phyloP scores from a whole-genome alignment of 2,113 vertebrate genomes.

The Numenius arquata region DNA sequence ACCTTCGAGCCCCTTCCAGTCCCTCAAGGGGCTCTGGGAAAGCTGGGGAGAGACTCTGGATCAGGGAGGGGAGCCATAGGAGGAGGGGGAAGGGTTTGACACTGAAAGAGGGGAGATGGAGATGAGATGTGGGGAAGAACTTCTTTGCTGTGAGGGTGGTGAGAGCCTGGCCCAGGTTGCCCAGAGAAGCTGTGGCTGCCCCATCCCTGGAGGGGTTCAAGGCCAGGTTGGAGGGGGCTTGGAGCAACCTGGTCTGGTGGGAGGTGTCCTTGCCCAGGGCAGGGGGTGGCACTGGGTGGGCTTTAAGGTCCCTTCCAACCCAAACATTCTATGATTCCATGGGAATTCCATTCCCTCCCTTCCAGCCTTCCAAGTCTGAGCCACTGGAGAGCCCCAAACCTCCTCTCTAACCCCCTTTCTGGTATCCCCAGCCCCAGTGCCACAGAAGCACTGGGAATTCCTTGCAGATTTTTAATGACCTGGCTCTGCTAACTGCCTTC shows the following conservation, averaged over 20 bases:
- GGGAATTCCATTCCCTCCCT: neutral
- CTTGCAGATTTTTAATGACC: neutral
- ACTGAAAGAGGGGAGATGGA: neutral
- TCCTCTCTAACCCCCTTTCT: neutral
- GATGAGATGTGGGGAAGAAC: neutral
- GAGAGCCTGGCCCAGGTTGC: neutral
- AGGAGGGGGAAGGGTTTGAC: neutral
- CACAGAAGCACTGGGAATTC: neutral
- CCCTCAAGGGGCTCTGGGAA: neutral
- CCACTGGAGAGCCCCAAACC: neutral
- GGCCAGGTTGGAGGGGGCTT: neutral
- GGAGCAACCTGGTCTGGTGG: neutral
- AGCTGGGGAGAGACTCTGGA: neutral
- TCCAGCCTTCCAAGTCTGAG: neutral
- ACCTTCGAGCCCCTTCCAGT: neutral
- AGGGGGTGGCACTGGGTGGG: neutral
- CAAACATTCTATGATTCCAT: neutral
- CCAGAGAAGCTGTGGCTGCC: too few species aligned
- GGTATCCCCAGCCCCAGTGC: neutral
- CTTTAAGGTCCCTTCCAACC: neutral
- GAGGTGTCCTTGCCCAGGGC: neutral
- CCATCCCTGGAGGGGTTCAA: neutral
- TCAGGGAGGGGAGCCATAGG: too few species aligned
- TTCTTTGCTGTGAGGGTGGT: neutral
- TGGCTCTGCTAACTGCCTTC: neutral